Percentiles rank a stretch among this genome's conserved stretches.
These are phyloP conservation scores for Dolichotis patagonum DNA, from an alignment of 2,113 vertebrate species.

Conservation along the genomic window DNA sequence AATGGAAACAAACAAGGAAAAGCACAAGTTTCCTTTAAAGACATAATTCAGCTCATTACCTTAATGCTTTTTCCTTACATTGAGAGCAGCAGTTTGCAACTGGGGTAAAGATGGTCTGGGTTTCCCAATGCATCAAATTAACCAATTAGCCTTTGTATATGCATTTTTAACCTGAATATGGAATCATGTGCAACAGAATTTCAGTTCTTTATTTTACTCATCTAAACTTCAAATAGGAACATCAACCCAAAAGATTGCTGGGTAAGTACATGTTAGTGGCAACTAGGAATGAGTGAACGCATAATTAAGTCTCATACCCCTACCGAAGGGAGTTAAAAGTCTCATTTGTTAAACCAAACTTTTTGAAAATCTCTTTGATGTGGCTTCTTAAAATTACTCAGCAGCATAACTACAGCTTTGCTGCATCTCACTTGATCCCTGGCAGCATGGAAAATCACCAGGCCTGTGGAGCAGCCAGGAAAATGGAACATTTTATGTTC, in stretches of 20 bases:
- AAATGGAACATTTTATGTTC: slow-evolving; percentile 70
- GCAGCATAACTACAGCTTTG: slow-evolving; percentile 31
- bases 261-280: not conserved
- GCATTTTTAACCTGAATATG: not conserved
- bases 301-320: not conserved
- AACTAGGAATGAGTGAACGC: not conserved
- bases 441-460: slow-evolving; percentile 69
- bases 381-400: slow-evolving; percentile 56
- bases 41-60: not conserved
- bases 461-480: slow-evolving; percentile 55
- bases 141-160: not conserved
- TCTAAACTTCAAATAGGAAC: not conserved
- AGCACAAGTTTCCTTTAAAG: not conserved
- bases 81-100: not conserved
- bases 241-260: not conserved
- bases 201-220: not conserved
- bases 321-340: slow-evolving; percentile 22
- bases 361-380: slow-evolving; percentile 60
- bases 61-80: not conserved
- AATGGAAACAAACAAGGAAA: slow-evolving; percentile 33
- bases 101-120: not conserved
- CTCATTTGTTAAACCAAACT: slow-evolving; percentile 63
- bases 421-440: slow-evolving; percentile 46
- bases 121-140: not conserved
- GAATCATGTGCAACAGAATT: not conserved